Conservation (phyloP, 1,140 invertebrate genomes). For the Streblospio benedicti region DNA sequence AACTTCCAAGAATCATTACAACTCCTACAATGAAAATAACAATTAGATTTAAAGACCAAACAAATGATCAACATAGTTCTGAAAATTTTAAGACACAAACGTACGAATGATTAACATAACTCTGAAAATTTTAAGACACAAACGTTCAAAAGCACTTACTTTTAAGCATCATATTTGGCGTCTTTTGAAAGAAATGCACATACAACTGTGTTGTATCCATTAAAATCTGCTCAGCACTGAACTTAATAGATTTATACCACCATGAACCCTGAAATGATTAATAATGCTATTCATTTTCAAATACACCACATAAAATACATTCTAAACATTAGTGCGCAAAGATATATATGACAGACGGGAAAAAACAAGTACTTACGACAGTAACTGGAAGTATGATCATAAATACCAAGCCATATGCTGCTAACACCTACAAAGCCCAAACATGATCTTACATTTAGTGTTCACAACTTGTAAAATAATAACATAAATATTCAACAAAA, state of each 20-base stretch:
- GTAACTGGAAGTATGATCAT: slow-evolving; percentile 91
- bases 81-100: too few relatives aligned
- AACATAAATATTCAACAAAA: too few relatives aligned
- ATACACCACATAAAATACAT: not conserved
- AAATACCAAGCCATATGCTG: slow-evolving; percentile 90
- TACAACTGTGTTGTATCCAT: slow-evolving; percentile 92
- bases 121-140: too few relatives aligned
- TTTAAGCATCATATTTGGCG: slow-evolving; percentile 87
- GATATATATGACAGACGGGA: not conserved
- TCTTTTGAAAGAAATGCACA: slow-evolving; percentile 91
- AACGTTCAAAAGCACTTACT: slow-evolving; percentile 44
- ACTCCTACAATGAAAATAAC: slow-evolving; percentile 56
- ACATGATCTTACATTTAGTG: too few relatives aligned
- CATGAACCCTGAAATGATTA: slow-evolving; percentile 66
- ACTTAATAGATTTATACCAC: slow-evolving; percentile 98
- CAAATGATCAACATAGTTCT: too few relatives aligned
- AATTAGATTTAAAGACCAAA: too few relatives aligned
- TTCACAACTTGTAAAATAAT: too few relatives aligned
- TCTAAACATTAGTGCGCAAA: not conserved
- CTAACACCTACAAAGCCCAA: slow-evolving; percentile 57
- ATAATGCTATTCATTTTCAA: not conserved
- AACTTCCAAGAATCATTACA: slow-evolving; percentile 90
- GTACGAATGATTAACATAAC: too few relatives aligned
- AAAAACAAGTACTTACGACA: slow-evolving; percentile 52
- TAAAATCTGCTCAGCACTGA: slow-evolving; percentile 89